phyloP scores from a whole-genome alignment of 2,797 vertebrate species.

The Characodon lateralis region DNA sequence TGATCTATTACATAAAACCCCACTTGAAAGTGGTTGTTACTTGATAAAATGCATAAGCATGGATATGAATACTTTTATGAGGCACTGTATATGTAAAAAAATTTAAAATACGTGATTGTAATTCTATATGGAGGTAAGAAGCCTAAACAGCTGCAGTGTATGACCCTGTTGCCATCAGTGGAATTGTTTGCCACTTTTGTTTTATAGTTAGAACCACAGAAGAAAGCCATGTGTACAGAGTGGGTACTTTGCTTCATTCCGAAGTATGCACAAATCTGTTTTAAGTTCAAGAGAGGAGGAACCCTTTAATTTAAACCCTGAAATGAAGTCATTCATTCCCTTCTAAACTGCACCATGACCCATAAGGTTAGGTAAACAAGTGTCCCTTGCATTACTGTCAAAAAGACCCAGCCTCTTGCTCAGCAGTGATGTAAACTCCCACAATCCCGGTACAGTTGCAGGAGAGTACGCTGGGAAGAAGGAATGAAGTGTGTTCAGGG shows the following conservation, averaged over 20 bases:
- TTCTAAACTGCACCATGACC: constrained; percentile 75
- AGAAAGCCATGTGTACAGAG: constrained; percentile 49
- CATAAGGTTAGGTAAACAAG: constrained; percentile 82
- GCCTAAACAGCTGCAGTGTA: constrained; percentile 21
- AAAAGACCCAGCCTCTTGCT: constrained; percentile 70
- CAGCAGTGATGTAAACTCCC: constrained; percentile 74
- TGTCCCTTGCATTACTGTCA: constrained; percentile 79
- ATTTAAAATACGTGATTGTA: constrained; percentile 3
- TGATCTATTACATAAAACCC: background rate
- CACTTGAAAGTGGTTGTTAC: background rate
- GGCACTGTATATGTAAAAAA: background rate
- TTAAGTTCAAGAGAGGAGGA: constrained; percentile 81
- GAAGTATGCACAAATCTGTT: constrained; percentile 77
- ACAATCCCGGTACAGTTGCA: constrained; percentile 72
- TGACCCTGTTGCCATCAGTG: constrained; percentile 43
- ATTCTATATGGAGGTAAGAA: constrained; percentile 29
- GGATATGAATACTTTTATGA: background rate
- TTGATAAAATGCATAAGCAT: background rate
- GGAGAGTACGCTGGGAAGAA: constrained; percentile 42
- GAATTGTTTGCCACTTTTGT: constrained; percentile 49
- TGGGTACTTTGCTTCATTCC: constrained; percentile 75
- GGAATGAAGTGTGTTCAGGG: constrained; percentile 42
- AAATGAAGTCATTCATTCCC: constrained; percentile 82
- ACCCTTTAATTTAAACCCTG: constrained; percentile 82
- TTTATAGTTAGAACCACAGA: constrained; percentile 49